Conservation (phyloP, 2,888 invertebrate species). For the Octonoba sinensis region DNA sequence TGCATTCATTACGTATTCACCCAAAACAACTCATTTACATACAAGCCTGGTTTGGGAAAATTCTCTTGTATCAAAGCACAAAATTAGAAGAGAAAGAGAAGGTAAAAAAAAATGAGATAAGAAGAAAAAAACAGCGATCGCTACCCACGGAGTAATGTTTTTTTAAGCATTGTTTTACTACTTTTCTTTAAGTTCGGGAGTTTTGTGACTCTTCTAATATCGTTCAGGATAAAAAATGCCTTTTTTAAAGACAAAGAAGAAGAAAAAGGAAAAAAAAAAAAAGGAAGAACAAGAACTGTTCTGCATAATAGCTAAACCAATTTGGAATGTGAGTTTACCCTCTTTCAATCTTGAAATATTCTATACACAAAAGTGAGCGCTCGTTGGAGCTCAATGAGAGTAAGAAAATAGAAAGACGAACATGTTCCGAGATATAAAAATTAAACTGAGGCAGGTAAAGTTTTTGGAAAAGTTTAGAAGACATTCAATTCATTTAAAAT, state of each 20-base stretch:
- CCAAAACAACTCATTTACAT: slow-evolving; percentile 64
- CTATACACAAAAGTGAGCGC: too few species aligned
- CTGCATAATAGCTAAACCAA: slow-evolving; percentile 64
- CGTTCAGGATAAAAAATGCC: slow-evolving; percentile 36
- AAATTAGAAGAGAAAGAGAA: slow-evolving; percentile 54
- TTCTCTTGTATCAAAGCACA: slow-evolving; percentile 62
- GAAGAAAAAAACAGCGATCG: slow-evolving; percentile 51
- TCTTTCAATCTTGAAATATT: background rate
- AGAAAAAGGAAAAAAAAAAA: slow-evolving; percentile 26
- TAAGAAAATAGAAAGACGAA: too few species aligned
- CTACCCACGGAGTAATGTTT: slow-evolving; percentile 63
- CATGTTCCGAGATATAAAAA: too few species aligned
- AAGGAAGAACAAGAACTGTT: slow-evolving; percentile 28
- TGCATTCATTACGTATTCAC: slow-evolving; percentile 63
- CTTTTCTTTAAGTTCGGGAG: slow-evolving; percentile 60
- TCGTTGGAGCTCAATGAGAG: too few species aligned
- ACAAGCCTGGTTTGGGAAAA: slow-evolving; percentile 59
- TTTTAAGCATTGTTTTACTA: slow-evolving; percentile 64
- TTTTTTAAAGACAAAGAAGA: slow-evolving; percentile 20
- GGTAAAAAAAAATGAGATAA: slow-evolving; percentile 24
- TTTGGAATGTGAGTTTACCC: slow-evolving; percentile 54
- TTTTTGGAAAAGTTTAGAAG: too few species aligned
- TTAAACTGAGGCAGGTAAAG: too few species aligned
- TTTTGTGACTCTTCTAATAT: slow-evolving; percentile 60
- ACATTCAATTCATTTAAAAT: too few species aligned